Evolutionary conservation across 2,113 vertebrate genomes (phyloP), one percentile per base, ranked within the genome.

Genomic region (Odontophorus gujanensis): DNA sequence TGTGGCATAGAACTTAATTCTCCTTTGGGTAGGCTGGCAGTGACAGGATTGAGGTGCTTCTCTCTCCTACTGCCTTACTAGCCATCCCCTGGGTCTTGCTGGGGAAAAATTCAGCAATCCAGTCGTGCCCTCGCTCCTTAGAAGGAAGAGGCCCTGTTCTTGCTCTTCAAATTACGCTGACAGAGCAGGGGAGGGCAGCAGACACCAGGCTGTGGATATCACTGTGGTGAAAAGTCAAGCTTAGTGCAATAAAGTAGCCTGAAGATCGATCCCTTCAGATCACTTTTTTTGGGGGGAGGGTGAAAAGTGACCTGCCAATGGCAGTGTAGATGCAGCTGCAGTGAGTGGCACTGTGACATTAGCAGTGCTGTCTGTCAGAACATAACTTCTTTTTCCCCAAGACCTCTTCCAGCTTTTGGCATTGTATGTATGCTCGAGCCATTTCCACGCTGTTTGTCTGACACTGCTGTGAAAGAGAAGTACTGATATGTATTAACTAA

Each of bases 171-270:
- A 0, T 85, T 59, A 4, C 9, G 17, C 66, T 89, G 85, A 12
- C 5, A 17, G 81, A 55, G 81, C 62, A 87, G 62, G 34, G 57
- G 47, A 91, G 75, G 85, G 75, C 90, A 95, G 79, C 82, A 84
- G 71, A 48, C 15, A 14, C 16, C 85, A 50, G 8, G 0, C 7
- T 51, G 0, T 5, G 20, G 38, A 57, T 72, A 21, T 11, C n/a
- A 25, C 36, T 76, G 62, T 28, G 73, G 77, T 72, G 11, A 24
- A 32, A 3, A 53, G 14, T 73, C 6, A 24, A 40, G 40, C 30
- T 58, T 3, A 2, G 36, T 3, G 24, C 18, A 17, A 0, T 30
- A 8, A 21, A 15, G 40, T 16, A 22, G 9, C 24, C 26, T 58
- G 69, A 34, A 57, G 65, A 2, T 73, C 14, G 65, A 2, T 73